Percentiles rank a stretch among this genome's conserved stretches.
Conservation (phyloP, 2,888 invertebrate species). For the Cistogaster globosa region DNA sequence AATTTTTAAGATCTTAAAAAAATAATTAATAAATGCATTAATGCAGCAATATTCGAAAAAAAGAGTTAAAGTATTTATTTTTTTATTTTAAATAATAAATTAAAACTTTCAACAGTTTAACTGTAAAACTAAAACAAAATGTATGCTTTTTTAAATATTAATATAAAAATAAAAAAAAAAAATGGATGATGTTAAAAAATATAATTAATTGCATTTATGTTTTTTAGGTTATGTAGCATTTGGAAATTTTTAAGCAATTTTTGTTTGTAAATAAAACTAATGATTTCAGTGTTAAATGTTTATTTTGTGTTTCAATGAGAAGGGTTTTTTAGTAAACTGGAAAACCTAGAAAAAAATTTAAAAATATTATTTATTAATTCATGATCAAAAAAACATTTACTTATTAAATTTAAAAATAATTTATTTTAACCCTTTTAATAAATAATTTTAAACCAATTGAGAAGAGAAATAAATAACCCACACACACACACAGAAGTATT, state of each 20-base stretch:
- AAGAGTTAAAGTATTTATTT: neutral
- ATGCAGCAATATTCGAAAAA: neutral
- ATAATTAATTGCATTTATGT: conserved; percentile 22
- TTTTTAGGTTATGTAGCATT: conserved; percentile 7
- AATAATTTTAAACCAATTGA: too few relatives aligned
- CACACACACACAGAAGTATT: too few relatives aligned
- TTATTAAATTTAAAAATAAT: too few relatives aligned
- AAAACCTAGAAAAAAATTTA: conserved; percentile 78
- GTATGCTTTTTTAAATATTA: neutral
- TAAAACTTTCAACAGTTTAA: conserved; percentile 55
- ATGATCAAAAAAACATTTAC: conserved; percentile 9
- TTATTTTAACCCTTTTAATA: too few relatives aligned
- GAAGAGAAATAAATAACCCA: too few relatives aligned
- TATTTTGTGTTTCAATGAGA: conserved; percentile 38
- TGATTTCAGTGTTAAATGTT: conserved; percentile 36
- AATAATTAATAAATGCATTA: neutral
- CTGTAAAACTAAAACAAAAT: conserved; percentile 55
- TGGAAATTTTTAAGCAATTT: conserved; percentile 11
- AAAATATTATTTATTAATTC: conserved; percentile 35
- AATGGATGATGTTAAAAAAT: neutral
- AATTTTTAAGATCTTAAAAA: neutral
- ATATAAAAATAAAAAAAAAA: neutral
- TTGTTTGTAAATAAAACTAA: conserved; percentile 11
- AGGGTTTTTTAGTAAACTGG: conserved; percentile 77
- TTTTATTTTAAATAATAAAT: conserved; percentile 32